These are phyloP conservation scores for Ptycholaimellus sp. DNA, from an alignment of 2,888 invertebrate genomes.

Conservation along the genomic window DNA sequence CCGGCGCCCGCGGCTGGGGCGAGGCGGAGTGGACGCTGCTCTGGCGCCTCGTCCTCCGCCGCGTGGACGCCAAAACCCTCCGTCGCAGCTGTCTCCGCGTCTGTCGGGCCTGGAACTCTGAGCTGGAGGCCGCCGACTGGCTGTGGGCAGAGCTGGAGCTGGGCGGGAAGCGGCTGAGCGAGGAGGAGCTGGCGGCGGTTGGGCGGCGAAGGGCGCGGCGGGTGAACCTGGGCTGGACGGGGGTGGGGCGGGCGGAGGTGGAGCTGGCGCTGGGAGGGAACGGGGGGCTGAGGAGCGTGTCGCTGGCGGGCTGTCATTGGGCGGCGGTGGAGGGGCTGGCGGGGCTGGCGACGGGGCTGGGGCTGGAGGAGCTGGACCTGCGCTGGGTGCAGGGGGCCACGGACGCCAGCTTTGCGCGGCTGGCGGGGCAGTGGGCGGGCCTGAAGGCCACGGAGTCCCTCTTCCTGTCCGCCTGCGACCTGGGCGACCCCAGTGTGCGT, in stretches of 20 bases:
- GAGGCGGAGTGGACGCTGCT: no score
- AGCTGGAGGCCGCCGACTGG: background rate
- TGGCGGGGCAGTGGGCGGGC: background rate
- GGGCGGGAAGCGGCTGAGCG: no score
- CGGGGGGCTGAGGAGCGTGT: background rate
- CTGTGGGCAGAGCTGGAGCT: no score
- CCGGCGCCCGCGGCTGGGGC: no score
- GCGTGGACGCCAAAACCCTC: no score
- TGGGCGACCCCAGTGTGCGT: constrained; percentile 4
- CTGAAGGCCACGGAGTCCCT: background rate
- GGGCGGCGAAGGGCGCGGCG: no score
- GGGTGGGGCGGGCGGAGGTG: background rate
- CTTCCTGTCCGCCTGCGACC: constrained; percentile 3
- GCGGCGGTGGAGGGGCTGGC: background rate
- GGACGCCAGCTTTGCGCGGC: constrained; percentile 3
- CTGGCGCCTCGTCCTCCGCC: no score
- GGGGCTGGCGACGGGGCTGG: background rate
- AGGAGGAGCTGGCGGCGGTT: no score
- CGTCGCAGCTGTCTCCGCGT: no score
- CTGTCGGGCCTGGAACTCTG: no score
- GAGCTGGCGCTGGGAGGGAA: background rate
- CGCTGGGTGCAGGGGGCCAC: constrained; percentile 1
- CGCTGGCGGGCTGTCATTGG: constrained; percentile 1
- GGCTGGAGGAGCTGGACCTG: background rate
- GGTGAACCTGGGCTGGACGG: no score